A percentile compares a stretch with the other conserved stretches of the same genome.
Conservation (phyloP, 2,888 invertebrate species). For the Anticlea derivata region DNA sequence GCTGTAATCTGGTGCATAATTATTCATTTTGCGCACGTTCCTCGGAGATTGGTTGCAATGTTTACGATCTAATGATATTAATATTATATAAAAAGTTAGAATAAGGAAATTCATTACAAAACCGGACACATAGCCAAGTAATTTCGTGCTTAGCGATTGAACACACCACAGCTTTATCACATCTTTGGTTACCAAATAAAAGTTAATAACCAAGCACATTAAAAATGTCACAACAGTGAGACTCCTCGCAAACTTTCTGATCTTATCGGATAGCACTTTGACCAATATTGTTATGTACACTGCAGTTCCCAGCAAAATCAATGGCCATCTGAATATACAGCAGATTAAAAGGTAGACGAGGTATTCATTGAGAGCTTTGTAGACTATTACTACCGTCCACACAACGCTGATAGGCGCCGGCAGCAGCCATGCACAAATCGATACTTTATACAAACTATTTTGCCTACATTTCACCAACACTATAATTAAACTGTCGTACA, state of each 20-base stretch:
- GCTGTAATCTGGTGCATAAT: constrained; percentile 46
- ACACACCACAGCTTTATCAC: constrained; percentile 63
- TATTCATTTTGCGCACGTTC: constrained; percentile 9
- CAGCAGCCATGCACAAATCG: constrained; percentile 63
- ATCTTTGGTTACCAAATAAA: constrained; percentile 68
- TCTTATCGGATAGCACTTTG: constrained; percentile 62
- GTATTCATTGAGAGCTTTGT: constrained; percentile 45
- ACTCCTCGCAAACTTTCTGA: constrained; percentile 65
- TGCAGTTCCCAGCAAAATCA: constrained; percentile 62
- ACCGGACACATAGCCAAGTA: constrained; percentile 60
- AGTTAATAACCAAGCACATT: constrained; percentile 66
- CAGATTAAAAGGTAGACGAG: constrained; percentile 61
- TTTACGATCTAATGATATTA: constrained; percentile 58
- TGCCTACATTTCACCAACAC: constrained; percentile 67
- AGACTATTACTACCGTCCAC: constrained; percentile 47
- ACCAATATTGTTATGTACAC: constrained; percentile 61
- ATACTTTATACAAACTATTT: constrained; percentile 56
- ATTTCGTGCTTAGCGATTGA: constrained; percentile 46
- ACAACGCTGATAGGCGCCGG: constrained; percentile 57
- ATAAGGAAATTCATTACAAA: constrained; percentile 63
- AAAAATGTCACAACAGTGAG: constrained; percentile 68
- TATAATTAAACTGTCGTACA: constrained; percentile 71
- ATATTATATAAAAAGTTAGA: constrained; percentile 59
- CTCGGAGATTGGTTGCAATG: constrained; percentile 49
- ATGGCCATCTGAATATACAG: constrained; percentile 65